These are phyloP conservation scores for Coenonympha arcania DNA, from an alignment of 2,888 invertebrate genomes.

Conservation along the genomic window DNA sequence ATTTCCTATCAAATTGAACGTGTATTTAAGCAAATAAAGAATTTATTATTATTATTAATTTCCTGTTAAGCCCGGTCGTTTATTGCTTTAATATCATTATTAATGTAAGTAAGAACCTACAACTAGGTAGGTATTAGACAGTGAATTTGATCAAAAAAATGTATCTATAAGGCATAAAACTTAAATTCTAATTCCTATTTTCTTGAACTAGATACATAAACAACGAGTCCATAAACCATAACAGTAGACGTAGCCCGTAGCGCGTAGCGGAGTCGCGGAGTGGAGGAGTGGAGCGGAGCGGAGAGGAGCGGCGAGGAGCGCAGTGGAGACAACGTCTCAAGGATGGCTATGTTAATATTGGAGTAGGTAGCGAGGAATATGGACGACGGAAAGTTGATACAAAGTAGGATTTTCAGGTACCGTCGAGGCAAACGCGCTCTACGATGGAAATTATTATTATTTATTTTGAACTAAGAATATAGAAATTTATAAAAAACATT, in stretches of 20 bases:
- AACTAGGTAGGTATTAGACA: not conserved
- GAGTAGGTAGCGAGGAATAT: slow-evolving; percentile 56
- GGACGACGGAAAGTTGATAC: slow-evolving; percentile 67
- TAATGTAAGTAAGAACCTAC: no score
- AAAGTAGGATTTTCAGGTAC: slow-evolving; percentile 67
- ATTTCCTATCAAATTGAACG: no score
- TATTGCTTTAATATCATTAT: not conserved
- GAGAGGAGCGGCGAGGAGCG: no score
- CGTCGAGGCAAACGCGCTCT: slow-evolving; percentile 29
- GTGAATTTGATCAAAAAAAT: not conserved
- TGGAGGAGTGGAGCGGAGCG: no score
- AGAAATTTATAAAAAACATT: no score
- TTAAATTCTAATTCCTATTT: no score
- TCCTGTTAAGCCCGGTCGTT: not conserved
- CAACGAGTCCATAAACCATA: slow-evolving; percentile 21
- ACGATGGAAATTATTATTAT: not conserved
- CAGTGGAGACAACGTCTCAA: slow-evolving; percentile 22
- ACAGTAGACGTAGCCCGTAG: slow-evolving; percentile 2
- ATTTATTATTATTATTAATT: no score
- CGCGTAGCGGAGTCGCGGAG: slow-evolving; percentile 4
- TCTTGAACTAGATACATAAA: no score
- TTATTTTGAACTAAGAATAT: not conserved
- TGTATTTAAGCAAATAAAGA: no score
- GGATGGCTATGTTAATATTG: slow-evolving; percentile 43
- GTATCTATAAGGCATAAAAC: no score